Percentiles rank a stretch among this genome's conserved stretches.
These are phyloP conservation scores for Fregata magnificens DNA, from an alignment of 2,113 vertebrate species.

Conservation along the genomic window DNA sequence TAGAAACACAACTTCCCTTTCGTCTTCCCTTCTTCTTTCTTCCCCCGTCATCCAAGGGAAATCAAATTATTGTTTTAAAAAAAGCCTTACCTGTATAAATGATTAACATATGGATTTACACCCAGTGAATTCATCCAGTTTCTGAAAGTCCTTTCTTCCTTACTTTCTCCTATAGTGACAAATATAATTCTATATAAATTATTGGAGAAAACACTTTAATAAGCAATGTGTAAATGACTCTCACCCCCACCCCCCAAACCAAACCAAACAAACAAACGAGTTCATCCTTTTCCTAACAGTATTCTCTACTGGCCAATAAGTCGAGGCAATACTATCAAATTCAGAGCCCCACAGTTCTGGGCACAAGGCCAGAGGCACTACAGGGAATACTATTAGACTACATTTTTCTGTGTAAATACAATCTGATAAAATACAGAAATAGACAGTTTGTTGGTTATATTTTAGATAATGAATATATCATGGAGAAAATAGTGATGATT, in stretches of 20 bases:
- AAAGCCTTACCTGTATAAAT: slow-evolving; percentile 86
- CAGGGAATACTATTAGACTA: not conserved
- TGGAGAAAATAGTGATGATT: not conserved
- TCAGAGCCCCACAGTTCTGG: not conserved
- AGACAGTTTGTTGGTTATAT: not conserved
- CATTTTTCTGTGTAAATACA: not conserved
- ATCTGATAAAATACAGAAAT: not conserved
- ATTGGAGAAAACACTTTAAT: not conserved
- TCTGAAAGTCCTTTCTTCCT: slow-evolving; percentile 92
- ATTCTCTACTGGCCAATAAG: not conserved
- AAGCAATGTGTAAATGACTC: not conserved
- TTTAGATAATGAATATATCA: not conserved
- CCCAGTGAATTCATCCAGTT: slow-evolving; percentile 99
- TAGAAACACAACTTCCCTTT: not conserved
- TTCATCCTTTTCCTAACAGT: not conserved
- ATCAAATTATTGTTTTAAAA: not conserved
- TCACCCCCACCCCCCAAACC: not conserved
- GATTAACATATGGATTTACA: slow-evolving; percentile 89
- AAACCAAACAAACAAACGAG: too few species aligned
- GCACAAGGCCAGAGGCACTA: not conserved
- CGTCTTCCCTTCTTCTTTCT: not conserved
- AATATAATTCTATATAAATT: slow-evolving; percentile 31
- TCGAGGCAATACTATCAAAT: not conserved
- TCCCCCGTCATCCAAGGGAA: not conserved
- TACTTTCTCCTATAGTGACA: slow-evolving; percentile 82